A percentile compares a stretch with the other conserved stretches of the same genome.
phyloP scores from a whole-genome alignment of 2,888 invertebrate species.

The Leucophora obtusa region DNA sequence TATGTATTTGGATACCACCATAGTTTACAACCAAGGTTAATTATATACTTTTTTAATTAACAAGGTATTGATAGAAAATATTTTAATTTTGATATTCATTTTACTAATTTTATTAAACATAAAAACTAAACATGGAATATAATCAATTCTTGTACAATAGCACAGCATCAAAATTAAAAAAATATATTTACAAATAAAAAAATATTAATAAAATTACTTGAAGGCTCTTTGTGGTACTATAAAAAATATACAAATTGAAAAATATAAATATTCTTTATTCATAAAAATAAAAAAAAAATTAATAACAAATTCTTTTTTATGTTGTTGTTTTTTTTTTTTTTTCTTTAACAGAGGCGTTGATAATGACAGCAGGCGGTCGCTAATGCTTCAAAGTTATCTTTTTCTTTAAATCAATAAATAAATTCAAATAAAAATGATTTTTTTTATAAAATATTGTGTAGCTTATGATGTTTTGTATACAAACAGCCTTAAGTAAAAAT shows the following conservation, averaged over 20 bases:
- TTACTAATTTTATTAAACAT: conserved; percentile 3
- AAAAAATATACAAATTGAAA: neutral
- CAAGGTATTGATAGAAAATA: neutral
- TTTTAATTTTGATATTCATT: neutral
- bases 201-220: neutral
- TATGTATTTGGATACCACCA: neutral
- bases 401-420: conserved; percentile 53
- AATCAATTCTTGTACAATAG: conserved; percentile 19
- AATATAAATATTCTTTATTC: neutral
- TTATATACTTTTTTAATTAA: neutral
- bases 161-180: neutral
- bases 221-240: conserved; percentile 12
- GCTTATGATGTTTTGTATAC: neutral
- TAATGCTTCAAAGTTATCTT: conserved; percentile 60
- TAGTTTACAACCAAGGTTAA: neutral
- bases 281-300: conserved; percentile 24
- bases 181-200: conserved; percentile 5
- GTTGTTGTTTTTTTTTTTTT: conserved; percentile 4
- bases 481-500: conserved; percentile 20
- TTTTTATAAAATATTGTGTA: conserved; percentile 12
- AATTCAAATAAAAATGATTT: conserved; percentile 45
- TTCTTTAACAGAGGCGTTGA: conserved; percentile 66
- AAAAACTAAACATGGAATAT: conserved; percentile 7
- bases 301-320: conserved; percentile 34
- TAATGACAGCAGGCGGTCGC: conserved; percentile 65